Percentiles rank a stretch among this genome's conserved stretches.
phyloP scores from a whole-genome alignment of 2,888 invertebrate species.

The Sisyra nigra region DNA sequence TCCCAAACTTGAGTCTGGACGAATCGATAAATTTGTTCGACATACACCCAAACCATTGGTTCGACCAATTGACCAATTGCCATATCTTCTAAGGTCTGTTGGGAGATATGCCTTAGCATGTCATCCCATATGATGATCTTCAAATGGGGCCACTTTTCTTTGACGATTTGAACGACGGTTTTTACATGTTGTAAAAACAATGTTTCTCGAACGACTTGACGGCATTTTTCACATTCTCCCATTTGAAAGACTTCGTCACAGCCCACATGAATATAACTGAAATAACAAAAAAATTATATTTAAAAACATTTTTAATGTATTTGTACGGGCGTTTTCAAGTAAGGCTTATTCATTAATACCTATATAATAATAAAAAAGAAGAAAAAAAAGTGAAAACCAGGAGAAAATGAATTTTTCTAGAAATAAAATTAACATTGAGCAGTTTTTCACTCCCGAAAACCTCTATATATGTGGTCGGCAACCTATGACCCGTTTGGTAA shows the following conservation, averaged over 20 bases:
- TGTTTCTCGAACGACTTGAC: constrained; percentile 32
- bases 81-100: constrained; percentile 39
- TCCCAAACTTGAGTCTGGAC: constrained; percentile 34
- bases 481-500: no score
- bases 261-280: constrained; percentile 49
- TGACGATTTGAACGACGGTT: constrained; percentile 40
- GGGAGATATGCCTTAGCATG: constrained; percentile 50
- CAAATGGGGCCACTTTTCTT: constrained; percentile 36
- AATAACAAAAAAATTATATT: constrained; percentile 11
- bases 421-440: no score
- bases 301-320: neutral
- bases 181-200: constrained; percentile 47
- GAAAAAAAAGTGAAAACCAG: no score
- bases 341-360: no score
- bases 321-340: no score
- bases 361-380: no score
- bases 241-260: constrained; percentile 60
- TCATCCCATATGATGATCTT: constrained; percentile 66
- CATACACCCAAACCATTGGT: constrained; percentile 71
- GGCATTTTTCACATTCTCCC: constrained; percentile 47
- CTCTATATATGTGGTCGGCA: no score
- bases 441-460: no score
- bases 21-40: constrained; percentile 45
- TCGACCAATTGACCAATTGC: constrained; percentile 50
- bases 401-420: no score